Base-by-base conservation (phyloP, 2,113 vertebrate genomes). In the Nannospalax galili region DNA sequence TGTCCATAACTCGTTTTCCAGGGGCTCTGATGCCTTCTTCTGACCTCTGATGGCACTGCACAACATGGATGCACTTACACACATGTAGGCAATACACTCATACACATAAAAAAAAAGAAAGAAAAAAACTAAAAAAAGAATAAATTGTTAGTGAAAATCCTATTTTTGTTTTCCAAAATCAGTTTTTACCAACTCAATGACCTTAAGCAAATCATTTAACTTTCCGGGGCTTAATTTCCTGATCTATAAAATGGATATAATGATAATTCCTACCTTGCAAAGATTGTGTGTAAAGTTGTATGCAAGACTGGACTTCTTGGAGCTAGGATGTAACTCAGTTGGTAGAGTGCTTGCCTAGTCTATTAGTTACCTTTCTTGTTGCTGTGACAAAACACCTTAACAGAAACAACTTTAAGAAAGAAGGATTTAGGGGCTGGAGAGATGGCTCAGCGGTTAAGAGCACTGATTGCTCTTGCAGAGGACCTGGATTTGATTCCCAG, bases 161-260 rank as follows among this genome's bases (percentile, higher is more conserved):
- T 35, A 62, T 60, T 74, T 81, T 77, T 7, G 60, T 24, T 40
- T 52, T 28, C 89, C 26, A 24, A 69, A 64, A 69, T 85, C 28
- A 52, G n/a, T 69, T 62, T 84, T 74, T 37, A 35, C 17, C 30
- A 84, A 14, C 24, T 37, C n/a, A 67, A 4, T 87, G 56, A 85
- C 64, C 75, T 85, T 80, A 67, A 93, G 19, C 52, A 74, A 94
- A 80, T 62, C 14, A 70, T 69, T n/a, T n/a, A 70, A 75, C 10
- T 64, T 75, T 65, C 62, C 69, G 74, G 85, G 69, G 35, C 6
- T 86, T 85, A 69, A 30, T 94, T 94, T 74, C 28, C 80, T 90
- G n/a, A 30, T n/a, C 14, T 70, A 42, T 75, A 75, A 94, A 86
- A 86, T 5, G 52, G 20, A n/a, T n/a, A n/a, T n/a, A 28, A 65